These are phyloP conservation scores for Onychostruthus taczanowskii DNA, from an alignment of 2,113 vertebrate genomes.

Conservation along the genomic window DNA sequence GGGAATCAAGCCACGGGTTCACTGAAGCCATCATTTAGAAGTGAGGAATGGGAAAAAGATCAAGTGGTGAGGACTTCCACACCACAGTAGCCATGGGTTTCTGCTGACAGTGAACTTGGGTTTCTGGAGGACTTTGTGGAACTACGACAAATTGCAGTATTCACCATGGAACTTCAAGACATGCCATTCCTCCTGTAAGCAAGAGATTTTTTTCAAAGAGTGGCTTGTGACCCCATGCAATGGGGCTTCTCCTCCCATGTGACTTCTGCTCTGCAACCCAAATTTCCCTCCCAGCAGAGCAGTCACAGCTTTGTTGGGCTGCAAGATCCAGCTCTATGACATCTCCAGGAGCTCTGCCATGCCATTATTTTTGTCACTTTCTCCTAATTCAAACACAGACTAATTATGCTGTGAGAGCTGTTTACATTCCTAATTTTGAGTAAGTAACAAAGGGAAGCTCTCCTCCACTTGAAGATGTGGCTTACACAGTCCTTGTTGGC, in stretches of 20 bases:
- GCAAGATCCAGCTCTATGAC: not conserved
- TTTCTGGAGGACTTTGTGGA: not conserved
- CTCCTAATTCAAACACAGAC: not conserved
- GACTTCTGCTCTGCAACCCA: not conserved
- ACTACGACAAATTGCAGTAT: not conserved
- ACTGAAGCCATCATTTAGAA: not conserved
- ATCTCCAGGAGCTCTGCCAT: not conserved
- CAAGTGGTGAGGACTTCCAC: not conserved
- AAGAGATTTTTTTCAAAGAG: not conserved
- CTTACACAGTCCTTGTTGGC: not conserved
- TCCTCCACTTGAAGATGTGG: not conserved
- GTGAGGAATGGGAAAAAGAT: not conserved
- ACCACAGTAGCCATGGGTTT: not conserved
- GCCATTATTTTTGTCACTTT: not conserved
- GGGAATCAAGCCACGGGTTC: not conserved
- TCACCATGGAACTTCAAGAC: not conserved
- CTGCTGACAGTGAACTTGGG: not conserved
- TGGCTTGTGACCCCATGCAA: not conserved
- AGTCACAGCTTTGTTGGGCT: not conserved
- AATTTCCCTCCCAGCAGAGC: not conserved
- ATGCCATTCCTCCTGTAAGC: not conserved
- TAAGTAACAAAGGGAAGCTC: conserved; percentile 18
- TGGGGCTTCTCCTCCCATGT: fast-evolving
- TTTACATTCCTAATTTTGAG: conserved; percentile 34
- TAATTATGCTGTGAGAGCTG: not conserved